Base-by-base conservation (phyloP, 1,140 invertebrate genomes). In the Diorhabda carinulata region DNA sequence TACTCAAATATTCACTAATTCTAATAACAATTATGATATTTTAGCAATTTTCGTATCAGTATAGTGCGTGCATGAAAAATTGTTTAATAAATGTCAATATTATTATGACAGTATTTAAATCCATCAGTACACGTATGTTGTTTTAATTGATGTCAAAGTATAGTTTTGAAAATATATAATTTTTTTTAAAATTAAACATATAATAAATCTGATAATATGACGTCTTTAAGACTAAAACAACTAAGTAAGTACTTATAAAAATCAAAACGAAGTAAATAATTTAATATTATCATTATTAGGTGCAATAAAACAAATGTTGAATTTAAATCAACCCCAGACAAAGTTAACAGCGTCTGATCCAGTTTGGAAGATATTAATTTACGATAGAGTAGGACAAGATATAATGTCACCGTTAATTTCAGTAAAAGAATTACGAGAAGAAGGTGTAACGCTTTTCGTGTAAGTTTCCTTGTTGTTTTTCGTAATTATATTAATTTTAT, bases 401-500 rank as follows among this genome's bases (percentile, higher is more conserved):
- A 98, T 99, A 60, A 98, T 99, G 76, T 98, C 97, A 10, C 97
- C 98, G 3, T 82, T 99, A 61, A 88, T 99, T 77, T 95, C 95
- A 57, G 91, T 99, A 0, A 98, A 98, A 83, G 97, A 99, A 81
- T 84, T 99, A 2, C 82, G 97, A 78, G 96, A 99, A 82, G 83
- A 97, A 74, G 98, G 98, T 70, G 94, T 99, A 9, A 99, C 98
- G 60, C 86, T 99, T 66, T 96, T 99, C 87, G 89, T 99, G 93
- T 97, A 87, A 89, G 89, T 85, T 59, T 8, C n/a, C n/a, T 4
- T 43, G 5, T 6, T 59, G n/a, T 2, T 9, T 4, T n/a, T 59
- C 25, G 58, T 4, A 59, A 7, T 41, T 25, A 25, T n/a, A 25
- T 52, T 52, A 4, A 8, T 52, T 52, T 52, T 2, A 52, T 52